Percentiles rank a stretch among this genome's conserved stretches.
Conservation (phyloP, 2,888 invertebrate genomes). For the Dryadula phaetusa region DNA sequence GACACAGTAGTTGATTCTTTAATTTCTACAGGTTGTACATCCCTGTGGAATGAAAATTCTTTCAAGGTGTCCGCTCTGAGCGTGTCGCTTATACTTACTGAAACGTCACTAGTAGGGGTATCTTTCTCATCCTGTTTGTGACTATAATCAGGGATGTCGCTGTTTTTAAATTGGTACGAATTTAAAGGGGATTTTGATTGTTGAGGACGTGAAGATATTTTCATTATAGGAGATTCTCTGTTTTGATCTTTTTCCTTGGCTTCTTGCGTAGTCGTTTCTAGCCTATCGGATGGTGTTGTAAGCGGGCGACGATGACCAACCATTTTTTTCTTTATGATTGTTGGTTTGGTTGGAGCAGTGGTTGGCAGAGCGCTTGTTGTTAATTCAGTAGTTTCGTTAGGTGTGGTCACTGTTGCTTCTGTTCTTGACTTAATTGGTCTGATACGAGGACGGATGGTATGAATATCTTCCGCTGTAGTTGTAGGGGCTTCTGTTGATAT, state of each 20-base stretch:
- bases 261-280: constrained; percentile 68
- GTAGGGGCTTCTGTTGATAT: constrained; percentile 60
- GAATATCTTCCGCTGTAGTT: constrained; percentile 64
- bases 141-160: constrained; percentile 71
- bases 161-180: constrained; percentile 61
- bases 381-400: constrained; percentile 72
- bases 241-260: constrained; percentile 59
- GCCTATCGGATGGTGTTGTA: constrained; percentile 59
- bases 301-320: constrained; percentile 64
- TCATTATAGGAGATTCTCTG: constrained; percentile 80
- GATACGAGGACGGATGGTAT: constrained; percentile 70
- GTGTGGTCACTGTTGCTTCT: constrained; percentile 70
- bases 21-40: constrained; percentile 74
- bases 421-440: constrained; percentile 64
- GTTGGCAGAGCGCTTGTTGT: constrained; percentile 79
- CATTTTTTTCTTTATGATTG: constrained; percentile 72
- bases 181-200: constrained; percentile 56
- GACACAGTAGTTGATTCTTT: constrained; percentile 67
- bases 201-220: constrained; percentile 73
- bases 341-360: constrained; percentile 73
- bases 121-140: constrained; percentile 83
- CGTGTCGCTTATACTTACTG: constrained; percentile 66
- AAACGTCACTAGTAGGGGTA: constrained; percentile 80
- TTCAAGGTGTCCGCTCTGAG: constrained; percentile 62
- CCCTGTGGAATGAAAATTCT: constrained; percentile 77